phyloP scores from a whole-genome alignment of 23 tunicate species.

The Trididemnum miniatum region DNA sequence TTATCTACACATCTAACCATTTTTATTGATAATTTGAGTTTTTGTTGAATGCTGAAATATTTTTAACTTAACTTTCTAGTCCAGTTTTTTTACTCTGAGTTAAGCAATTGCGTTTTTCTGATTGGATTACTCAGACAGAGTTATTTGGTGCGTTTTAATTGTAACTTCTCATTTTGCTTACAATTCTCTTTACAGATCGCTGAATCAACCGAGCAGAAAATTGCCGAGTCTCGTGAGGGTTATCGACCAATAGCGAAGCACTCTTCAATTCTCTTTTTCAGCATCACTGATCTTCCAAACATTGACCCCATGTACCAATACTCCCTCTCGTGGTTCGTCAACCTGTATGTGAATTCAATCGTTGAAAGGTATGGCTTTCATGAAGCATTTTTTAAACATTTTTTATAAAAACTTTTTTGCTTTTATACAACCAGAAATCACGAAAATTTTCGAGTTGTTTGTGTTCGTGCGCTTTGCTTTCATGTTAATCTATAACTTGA shows the following conservation, averaged over 20 bases:
- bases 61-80: too few species aligned
- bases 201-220: conserved; percentile 86
- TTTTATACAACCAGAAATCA: too few species aligned
- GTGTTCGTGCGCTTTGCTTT: not conserved
- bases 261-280: conserved; percentile 96
- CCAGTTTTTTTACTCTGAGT: too few species aligned
- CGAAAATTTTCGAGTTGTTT: too few species aligned
- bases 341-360: conserved; percentile 90
- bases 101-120: too few species aligned
- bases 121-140: too few species aligned
- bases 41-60: too few species aligned
- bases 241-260: conserved; percentile 98
- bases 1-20: too few species aligned
- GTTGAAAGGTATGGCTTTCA: conserved; percentile 58
- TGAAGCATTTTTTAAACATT: not conserved
- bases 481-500: too few species aligned
- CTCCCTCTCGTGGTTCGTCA: conserved; percentile 96
- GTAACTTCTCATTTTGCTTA: too few species aligned
- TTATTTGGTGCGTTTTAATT: too few species aligned
- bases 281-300: conserved; percentile 96
- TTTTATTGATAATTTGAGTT: too few species aligned
- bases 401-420: not conserved
- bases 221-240: conserved; percentile 99
- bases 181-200: conserved; percentile 79
- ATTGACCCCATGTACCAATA: conserved; percentile 99